phyloP scores from a whole-genome alignment of 2,888 invertebrate species.

The Sepiola atlantica region DNA sequence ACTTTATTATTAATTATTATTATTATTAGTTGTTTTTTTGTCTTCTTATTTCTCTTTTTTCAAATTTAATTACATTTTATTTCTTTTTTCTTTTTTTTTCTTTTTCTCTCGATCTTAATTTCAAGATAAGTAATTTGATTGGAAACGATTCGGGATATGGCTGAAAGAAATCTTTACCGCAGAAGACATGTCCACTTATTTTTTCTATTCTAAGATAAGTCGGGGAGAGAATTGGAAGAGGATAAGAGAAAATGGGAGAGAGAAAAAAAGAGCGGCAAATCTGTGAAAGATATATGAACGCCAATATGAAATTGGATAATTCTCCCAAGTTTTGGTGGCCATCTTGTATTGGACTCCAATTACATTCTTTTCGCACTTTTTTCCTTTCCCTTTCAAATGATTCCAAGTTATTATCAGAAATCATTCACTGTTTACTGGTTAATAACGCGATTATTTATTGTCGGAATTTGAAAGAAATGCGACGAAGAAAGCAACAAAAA shows the following conservation, averaged over 20 bases:
- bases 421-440: conserved; percentile 20
- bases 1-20: background rate
- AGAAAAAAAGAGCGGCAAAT: background rate
- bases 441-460: conserved; percentile 18
- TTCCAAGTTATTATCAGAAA: conserved; percentile 32
- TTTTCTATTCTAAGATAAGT: background rate
- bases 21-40: background rate
- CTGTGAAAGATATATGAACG: background rate
- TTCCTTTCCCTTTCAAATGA: conserved; percentile 16
- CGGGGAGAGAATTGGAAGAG: background rate
- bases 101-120: background rate
- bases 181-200: background rate
- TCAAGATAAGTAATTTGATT: conserved; percentile 32
- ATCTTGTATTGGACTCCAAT: conserved; percentile 16
- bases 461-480: background rate
- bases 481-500: background rate
- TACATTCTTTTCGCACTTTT: background rate
- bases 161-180: conserved; percentile 2
- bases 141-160: background rate
- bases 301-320: conserved; percentile 32
- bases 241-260: background rate
- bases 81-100: background rate
- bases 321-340: background rate
- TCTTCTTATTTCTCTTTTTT: background rate
- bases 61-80: background rate